phyloP scores from a whole-genome alignment of 2,113 vertebrate species.

The Protomyctophum bolini region DNA sequence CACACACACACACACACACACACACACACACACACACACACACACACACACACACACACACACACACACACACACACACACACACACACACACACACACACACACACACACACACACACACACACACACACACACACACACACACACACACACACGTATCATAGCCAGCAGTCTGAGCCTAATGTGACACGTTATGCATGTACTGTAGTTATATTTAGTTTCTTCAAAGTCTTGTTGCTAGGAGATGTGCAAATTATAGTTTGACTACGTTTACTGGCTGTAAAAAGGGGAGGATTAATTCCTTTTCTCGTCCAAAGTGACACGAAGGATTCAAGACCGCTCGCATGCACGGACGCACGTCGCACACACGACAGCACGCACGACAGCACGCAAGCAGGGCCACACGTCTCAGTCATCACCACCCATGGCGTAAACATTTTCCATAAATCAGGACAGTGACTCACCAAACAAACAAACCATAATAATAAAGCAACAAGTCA shows the following conservation, averaged over 20 bases:
- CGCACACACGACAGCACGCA: conserved; percentile 44
- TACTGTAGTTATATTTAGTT: conserved; percentile 75
- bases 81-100: neutral
- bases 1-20: conserved; percentile 9
- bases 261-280: conserved; percentile 55
- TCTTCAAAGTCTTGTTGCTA: conserved; percentile 79
- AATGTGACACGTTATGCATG: conserved; percentile 62
- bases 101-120: conserved; percentile 1
- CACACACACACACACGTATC: neutral
- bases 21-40: neutral
- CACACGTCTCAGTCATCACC: neutral
- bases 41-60: neutral
- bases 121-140: conserved; percentile 4
- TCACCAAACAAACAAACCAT: neutral
- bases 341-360: conserved; percentile 49
- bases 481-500: conserved; percentile 9
- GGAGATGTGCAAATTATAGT: conserved; percentile 77
- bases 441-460: neutral
- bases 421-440: neutral
- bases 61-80: too few species aligned
- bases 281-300: conserved; percentile 65
- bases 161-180: conserved; percentile 26
- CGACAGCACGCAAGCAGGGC: conserved; percentile 17
- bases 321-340: conserved; percentile 28
- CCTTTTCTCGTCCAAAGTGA: conserved; percentile 55